Conservation (phyloP, 2,888 invertebrate species). For the Maniola hyperantus region DNA sequence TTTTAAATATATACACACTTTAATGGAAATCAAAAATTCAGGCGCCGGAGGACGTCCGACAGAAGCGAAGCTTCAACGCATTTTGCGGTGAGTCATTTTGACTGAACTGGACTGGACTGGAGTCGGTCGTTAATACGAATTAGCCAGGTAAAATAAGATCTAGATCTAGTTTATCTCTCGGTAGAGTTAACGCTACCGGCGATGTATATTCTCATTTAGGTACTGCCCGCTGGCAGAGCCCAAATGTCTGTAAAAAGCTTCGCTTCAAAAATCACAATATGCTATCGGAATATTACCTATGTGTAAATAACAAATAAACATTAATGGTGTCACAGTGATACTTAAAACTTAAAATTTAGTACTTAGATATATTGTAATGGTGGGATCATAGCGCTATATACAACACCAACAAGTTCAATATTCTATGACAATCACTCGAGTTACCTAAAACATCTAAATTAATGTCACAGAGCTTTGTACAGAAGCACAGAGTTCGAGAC, state of each 20-base stretch:
- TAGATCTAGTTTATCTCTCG: too few species aligned
- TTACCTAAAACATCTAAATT: constrained; percentile 66
- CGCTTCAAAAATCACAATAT: constrained; percentile 68
- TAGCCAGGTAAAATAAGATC: too few species aligned
- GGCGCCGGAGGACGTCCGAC: too few species aligned
- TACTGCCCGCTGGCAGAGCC: too few species aligned
- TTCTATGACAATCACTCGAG: constrained; percentile 78
- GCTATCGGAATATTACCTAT: constrained; percentile 76
- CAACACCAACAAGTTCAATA: constrained; percentile 78
- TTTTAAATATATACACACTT: constrained; percentile 66
- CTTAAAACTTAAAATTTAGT: constrained; percentile 76
- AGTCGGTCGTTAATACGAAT: too few species aligned
- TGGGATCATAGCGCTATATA: constrained; percentile 82
- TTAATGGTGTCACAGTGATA: constrained; percentile 66
- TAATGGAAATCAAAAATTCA: constrained; percentile 49
- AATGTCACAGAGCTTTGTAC: constrained; percentile 51
- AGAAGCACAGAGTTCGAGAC: constrained; percentile 27
- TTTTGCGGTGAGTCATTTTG: too few species aligned
- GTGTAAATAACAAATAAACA: constrained; percentile 58
- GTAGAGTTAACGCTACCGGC: too few species aligned
- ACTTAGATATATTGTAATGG: constrained; percentile 81
- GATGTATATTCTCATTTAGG: too few species aligned
- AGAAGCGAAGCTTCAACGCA: too few species aligned
- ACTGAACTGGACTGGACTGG: too few species aligned
- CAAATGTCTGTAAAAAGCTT: too few species aligned